phyloP scores from a whole-genome alignment of 2,113 vertebrate genomes.

The Sinocyclocheilus anophthalmus region DNA sequence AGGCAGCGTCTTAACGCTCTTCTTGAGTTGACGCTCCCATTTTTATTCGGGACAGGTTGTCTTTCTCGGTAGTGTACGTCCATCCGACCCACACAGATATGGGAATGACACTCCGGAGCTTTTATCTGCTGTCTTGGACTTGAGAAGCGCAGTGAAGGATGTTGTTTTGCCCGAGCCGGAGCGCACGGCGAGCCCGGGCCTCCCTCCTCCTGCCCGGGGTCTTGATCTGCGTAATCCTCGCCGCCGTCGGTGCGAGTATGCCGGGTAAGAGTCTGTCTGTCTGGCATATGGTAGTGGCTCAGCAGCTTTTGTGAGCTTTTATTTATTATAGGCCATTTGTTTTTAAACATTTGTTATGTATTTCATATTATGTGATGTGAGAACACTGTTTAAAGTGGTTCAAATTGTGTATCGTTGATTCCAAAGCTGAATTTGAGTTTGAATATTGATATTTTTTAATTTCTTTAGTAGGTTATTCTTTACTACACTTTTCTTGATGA shows the following conservation, averaged over 20 bases:
- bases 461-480: background rate
- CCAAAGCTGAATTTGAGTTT: background rate
- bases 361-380: background rate
- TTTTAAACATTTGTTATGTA: background rate
- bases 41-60: background rate
- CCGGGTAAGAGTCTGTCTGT: constrained; percentile 48
- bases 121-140: constrained; percentile 11
- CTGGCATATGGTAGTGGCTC: background rate
- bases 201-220: constrained; percentile 27
- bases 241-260: constrained; percentile 39
- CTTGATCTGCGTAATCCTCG: constrained; percentile 45
- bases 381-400: background rate
- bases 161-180: constrained; percentile 38
- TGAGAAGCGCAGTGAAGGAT: constrained; percentile 49
- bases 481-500: background rate
- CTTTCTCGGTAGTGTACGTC: background rate
- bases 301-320: background rate
- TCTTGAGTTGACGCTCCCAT: background rate
- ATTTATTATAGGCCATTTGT: background rate
- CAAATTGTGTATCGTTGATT: background rate
- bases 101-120: constrained; percentile 48
- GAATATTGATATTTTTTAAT: background rate
- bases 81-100: background rate
- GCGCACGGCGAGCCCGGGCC: constrained; percentile 36
- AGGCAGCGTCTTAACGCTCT: constrained; percentile 34